Evolutionary conservation across 2,797 vertebrate species (phyloP).

Genomic region (Apogon talboti): DNA sequence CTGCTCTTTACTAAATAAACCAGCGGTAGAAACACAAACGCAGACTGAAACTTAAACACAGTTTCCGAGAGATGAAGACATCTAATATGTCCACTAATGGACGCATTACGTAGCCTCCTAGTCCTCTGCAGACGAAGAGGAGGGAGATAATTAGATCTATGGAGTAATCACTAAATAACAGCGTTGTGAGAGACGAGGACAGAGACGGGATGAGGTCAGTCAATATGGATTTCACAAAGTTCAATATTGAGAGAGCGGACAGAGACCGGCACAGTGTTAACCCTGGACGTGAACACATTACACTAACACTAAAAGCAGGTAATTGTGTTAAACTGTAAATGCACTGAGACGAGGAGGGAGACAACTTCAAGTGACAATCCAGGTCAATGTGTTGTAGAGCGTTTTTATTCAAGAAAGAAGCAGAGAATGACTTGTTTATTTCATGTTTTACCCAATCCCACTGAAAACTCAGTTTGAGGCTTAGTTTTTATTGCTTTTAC

Average conservation of each 20-base stretch:
- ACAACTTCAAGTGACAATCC: neutral
- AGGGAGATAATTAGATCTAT: constrained; percentile 36
- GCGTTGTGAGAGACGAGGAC: constrained; percentile 12
- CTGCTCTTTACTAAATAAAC: neutral
- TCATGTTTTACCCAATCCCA: no score
- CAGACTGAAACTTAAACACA: constrained; percentile 2
- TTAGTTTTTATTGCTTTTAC: no score
- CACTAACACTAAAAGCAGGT: neutral
- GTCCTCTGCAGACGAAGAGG: constrained; percentile 6
- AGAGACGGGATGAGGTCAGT: constrained; percentile 33
- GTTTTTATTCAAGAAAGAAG: neutral
- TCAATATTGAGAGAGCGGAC: constrained; percentile 18
- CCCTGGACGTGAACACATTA: neutral
- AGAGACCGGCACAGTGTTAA: constrained; percentile 2
- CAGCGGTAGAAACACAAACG: constrained; percentile 1
- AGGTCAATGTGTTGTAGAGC: neutral
- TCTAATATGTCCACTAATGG: constrained; percentile 21
- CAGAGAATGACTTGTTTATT: no score
- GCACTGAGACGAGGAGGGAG: neutral
- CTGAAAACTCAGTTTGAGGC: no score
- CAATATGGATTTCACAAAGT: constrained; percentile 34
- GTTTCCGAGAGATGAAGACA: neutral
- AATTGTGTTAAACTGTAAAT: neutral
- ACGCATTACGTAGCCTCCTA: constrained; percentile 2
- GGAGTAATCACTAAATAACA: constrained; percentile 43